Percentiles rank a stretch among this genome's conserved stretches.
Evolutionary conservation across 1,140 invertebrate genomes (phyloP).

Genomic region (Neoseiulus cucumeris): DNA sequence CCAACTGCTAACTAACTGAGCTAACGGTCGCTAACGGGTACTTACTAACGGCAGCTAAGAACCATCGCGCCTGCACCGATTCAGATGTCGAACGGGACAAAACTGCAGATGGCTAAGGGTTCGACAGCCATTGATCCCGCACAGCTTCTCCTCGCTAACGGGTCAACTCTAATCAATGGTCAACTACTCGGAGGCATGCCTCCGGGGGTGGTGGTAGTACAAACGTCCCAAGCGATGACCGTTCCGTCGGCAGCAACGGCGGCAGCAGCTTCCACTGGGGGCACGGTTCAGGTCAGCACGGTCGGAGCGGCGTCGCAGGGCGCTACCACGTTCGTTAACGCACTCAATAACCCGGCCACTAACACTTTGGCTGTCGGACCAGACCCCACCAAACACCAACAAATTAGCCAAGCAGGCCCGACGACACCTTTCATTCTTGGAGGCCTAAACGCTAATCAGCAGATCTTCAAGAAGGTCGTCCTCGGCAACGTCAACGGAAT

Average conservation of each 20-base stretch:
- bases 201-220: not conserved
- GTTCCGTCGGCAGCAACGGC: not conserved
- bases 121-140: not conserved
- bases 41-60: conserved; percentile 2
- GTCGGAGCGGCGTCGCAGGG: not conserved
- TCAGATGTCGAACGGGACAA: not conserved
- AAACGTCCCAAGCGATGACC: not conserved
- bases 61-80: conserved; percentile 3
- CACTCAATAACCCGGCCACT: not conserved
- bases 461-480: not conserved
- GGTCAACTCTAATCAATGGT: not conserved
- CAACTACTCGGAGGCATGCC: not conserved
- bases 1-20: not conserved
- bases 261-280: not conserved
- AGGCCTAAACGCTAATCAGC: not conserved
- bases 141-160: not conserved
- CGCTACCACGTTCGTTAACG: not conserved
- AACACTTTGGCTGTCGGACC: no score
- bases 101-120: not conserved
- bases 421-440: not conserved
- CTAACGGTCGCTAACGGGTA: not conserved
- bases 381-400: no score
- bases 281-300: not conserved
- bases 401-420: no score
- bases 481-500: conserved; percentile 7